Percentiles rank a stretch among this genome's conserved stretches.
Conservation (phyloP, 2,113 vertebrate species). For the Coracopsis vasa region DNA sequence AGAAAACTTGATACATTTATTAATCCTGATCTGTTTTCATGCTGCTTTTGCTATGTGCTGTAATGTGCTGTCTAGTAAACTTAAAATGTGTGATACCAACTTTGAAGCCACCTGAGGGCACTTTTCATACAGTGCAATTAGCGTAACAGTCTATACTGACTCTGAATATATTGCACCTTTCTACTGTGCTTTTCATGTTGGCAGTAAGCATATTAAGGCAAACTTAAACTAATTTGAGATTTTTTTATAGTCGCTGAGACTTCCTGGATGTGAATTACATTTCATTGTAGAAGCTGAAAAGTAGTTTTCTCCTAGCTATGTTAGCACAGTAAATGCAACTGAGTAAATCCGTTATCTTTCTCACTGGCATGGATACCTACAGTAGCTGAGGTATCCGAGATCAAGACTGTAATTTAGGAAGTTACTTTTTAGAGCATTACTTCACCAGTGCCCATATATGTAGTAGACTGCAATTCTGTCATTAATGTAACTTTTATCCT, state of each 20-base stretch:
- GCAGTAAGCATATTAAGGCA: neutral
- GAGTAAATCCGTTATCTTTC: neutral
- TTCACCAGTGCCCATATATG: neutral
- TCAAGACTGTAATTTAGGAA: neutral
- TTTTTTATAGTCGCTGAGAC: neutral
- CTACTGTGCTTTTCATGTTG: neutral
- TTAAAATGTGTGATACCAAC: neutral
- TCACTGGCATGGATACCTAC: neutral
- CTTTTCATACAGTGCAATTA: neutral
- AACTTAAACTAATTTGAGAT: neutral
- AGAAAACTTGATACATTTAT: neutral
- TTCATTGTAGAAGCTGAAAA: neutral
- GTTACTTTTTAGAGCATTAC: neutral
- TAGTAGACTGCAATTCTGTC: neutral
- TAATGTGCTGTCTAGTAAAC: neutral
- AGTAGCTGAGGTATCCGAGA: neutral
- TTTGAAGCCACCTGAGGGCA: neutral
- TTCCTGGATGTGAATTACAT: neutral
- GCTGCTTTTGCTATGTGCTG: neutral
- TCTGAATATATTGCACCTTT: neutral
- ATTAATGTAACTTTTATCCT: neutral
- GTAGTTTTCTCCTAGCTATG: neutral
- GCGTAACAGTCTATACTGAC: neutral
- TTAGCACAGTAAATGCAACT: neutral
- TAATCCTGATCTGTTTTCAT: neutral